Percentiles rank a stretch among this genome's conserved stretches.
Conservation (phyloP, 2,113 vertebrate genomes). For the Toxotes jaculatrix region DNA sequence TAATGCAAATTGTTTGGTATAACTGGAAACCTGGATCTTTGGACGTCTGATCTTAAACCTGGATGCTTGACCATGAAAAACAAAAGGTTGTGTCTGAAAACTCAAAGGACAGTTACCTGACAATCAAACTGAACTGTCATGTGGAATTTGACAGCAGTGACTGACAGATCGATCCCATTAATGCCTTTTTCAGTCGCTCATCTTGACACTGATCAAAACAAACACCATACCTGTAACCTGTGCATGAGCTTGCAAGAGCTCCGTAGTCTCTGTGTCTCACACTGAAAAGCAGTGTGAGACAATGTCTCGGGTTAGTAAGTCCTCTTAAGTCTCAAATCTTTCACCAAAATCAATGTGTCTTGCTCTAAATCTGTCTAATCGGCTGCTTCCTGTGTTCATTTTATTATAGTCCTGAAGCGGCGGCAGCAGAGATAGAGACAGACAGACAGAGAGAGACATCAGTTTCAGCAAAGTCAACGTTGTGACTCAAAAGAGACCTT, state of each 20-base stretch:
- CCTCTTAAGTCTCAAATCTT: not conserved
- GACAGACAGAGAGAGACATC: not conserved
- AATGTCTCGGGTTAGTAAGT: no score
- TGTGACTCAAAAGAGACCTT: conserved; percentile 39
- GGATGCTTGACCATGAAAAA: not conserved
- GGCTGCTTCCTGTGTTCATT: not conserved
- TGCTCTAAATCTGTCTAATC: not conserved
- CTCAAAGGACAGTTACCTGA: not conserved
- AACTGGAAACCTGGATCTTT: not conserved
- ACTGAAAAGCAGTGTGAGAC: no score
- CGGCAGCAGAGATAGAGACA: not conserved
- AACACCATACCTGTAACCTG: not conserved
- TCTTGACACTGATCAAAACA: not conserved
- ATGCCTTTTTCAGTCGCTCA: not conserved
- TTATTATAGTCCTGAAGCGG: not conserved
- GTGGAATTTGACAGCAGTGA: not conserved
- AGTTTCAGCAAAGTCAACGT: conserved; percentile 9
- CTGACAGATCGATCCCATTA: not conserved
- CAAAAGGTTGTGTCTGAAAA: not conserved
- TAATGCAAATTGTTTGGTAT: not conserved
- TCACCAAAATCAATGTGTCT: not conserved
- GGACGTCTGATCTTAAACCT: not conserved
- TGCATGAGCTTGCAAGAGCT: not conserved
- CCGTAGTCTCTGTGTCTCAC: no score
- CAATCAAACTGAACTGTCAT: not conserved